Evolutionary conservation across 2,113 vertebrate species (phyloP), one percentile per base, ranked within the genome.

Genomic region (Phocoena sinus): DNA sequence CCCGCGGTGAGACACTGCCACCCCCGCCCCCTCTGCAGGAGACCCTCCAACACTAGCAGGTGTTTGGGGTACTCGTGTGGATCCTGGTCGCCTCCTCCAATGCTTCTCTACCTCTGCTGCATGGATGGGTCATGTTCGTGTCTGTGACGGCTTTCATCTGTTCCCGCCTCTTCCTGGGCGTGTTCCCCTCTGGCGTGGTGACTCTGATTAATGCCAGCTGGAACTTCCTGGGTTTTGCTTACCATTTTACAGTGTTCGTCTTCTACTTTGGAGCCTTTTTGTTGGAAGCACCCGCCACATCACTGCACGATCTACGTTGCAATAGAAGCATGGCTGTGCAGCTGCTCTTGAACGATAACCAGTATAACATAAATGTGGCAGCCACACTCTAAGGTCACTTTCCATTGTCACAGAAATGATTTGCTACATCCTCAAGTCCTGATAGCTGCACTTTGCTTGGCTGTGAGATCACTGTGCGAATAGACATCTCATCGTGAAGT

Each of bases 111-210:
- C 99, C 99, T 0, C 95, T 99, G 88, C 98, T 99, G 11, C 99
- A 99, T 97, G 99, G 99, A 97, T 99, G 99, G 99, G 99, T 99
- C 70, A 99, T 99, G 99, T 99, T 99, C 85, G 99, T 99, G 68
- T 99, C 99, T 0, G 98, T 99, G 96, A 99, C 98, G 4, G 96
- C 99, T 0, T 99, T 99, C 97, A 84, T 99, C 98, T 98, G 99
- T 60, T 99, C 99, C 70, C 97, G 99, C 2, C 74, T 98, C 88
- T 99, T 99, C 98, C 99, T 99, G 88, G 88, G 96, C 0, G 89
- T 99, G 67, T 99, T 99, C 97, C 97, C 99, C 97, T 99, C 99
- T 0, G 99, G 99, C 81, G 98, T 99, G 97, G 99, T 99, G 96
- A 99, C 99, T 91, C 99, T 98, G 95, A 98, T 99, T 97, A 98